Base-by-base conservation (phyloP, 2,797 vertebrate species). In the Sebastes wilsoni region DNA sequence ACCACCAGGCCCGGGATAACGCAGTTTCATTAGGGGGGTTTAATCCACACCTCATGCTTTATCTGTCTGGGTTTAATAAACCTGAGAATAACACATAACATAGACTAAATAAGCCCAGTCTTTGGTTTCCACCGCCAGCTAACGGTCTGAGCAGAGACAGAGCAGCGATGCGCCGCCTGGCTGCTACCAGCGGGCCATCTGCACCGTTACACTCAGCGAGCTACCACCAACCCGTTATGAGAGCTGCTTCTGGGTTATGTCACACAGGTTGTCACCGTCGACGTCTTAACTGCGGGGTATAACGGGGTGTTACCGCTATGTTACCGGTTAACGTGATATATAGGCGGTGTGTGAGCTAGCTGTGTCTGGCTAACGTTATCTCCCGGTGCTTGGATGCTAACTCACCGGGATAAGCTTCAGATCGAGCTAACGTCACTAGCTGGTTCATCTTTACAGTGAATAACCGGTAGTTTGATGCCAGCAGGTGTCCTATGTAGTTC, bases 1-100 rank as follows among this genome's bases (percentile, higher is more conserved):
- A 77, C 88, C 87, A 16, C 87, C 74, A 94, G 93, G 94, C 94
- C 94, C 82, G 1, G 86, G 66, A 42, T 84, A 89, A 91, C 91
- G 89, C 90, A 87, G 84, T 88, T 91, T 86, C 65, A 55, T 8
- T 25, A 2, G 23, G 61, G 75, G 56, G 75, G 10, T 79, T 77
- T 72, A 9, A 34, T 38, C n/a, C 18, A 20, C n/a, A 1, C 0
- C 8, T 38, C 22, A 16, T 7, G 76, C 11, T 27, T n/a, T 25
- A 36, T 46, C 49, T n/a, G 68, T 5, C 2, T 46, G 62, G 8
- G 2, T 72, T 58, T 38, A n/a, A 8, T 25, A n/a, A 2, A 13
- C 5, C 1, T 32, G 38, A n/a, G 16, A 13, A 54, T 7, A 23
- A 22, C 34, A n/a, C 18, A 32, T 6, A 42, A 25, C 22, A 27